Base-by-base conservation (phyloP, 2,888 invertebrate genomes). In the Troides helena region DNA sequence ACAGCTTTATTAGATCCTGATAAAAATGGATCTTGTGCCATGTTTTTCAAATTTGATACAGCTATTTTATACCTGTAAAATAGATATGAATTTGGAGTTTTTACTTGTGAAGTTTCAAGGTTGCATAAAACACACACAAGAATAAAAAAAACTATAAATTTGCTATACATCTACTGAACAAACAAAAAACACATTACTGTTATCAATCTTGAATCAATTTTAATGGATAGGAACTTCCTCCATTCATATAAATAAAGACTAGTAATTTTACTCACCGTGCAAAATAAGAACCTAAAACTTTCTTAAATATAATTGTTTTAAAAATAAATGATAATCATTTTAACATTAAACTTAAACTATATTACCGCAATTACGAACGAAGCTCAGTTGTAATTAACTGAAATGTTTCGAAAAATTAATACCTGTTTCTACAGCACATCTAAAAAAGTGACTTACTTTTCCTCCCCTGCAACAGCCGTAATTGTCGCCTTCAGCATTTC, bases 1-100 rank as follows among this genome's bases (percentile, higher is more conserved):
- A 93, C 76, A 0, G 93, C 93, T 62, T 86, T 85, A 58, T 93
- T 93, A 2, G 92, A 90, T 1, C 90, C 91, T 30, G 92, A 90
- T 74, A 89, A 77, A 1, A 85, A 68, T 1, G 86, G 82, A 71
- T 88, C 84, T 23, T 83, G 77, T 3, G 85, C 81, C 62, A 76
- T 79, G 8, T 75, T 75, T 62, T 81, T 90, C 43, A 92, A 73
- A 57, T 78, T 80, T 1, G 74, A 68, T 17, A 89, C 86, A 4
- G 87, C 81, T 21, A 81, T 77, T 74, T 85, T 86, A 74, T 92
- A 92, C 65, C 92, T 92, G 80, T 2, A 81, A 85, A 75, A 65
- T 36, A 63, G 43, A 18, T 67, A 62, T n/a, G 8, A 0, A 18
- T 65, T 46, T n/a, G 25, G 5, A 50, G 17, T 5, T 17, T 50